Evolutionary conservation across 2,113 vertebrate species (phyloP), one percentile per base, ranked within the genome.

Genomic region (Coptodon rendalli): DNA sequence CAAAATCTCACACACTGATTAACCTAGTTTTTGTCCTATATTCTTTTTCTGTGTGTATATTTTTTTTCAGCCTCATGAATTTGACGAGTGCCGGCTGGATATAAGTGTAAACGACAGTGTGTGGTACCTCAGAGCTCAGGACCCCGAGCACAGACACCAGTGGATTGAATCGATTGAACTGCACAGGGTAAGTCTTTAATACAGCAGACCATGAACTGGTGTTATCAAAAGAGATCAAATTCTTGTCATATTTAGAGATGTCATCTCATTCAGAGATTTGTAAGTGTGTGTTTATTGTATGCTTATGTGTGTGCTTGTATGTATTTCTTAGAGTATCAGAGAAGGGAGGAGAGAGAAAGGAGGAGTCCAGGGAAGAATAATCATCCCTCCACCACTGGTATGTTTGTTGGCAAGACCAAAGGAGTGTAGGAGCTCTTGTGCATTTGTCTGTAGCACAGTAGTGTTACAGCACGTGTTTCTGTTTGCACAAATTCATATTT

Each of bases 71-170:
- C 97, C 98, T 63, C 99, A 99, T 80, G 98, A 99, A 94, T 99
- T 99, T 94, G 99, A 99, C 1, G 98, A 99, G 94, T 99, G 99
- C 94, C 98, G 99, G 53, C 97, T 99, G 95, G 99, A 99, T 93
- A 97, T 99, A 88, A 99, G 98, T 1, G 98, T 99, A 22, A 99
- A 99, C 27, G 99, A 99, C 87, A 99, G 98, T 6, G 97, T 99
- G 89, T 99, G 99, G 99, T 99, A 99, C 91, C 96, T 99, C 22
- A 96, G 99, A 80, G 98, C 98, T 76, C 97, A 98, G 79, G 97
- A 99, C 93, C 97, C 97, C 2, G 97, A 98, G 87, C 98, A 98
- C 91, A 96, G 98, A 85, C 97, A 97, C 2, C 97, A 97, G 48
- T 99, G 99, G 99, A 97, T 99, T 82, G 98, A 99, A 89, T 97